Evolutionary conservation across 2,797 vertebrate species (phyloP), one percentile per base, ranked within the genome.

Genomic region (Sphenodon punctatus): DNA sequence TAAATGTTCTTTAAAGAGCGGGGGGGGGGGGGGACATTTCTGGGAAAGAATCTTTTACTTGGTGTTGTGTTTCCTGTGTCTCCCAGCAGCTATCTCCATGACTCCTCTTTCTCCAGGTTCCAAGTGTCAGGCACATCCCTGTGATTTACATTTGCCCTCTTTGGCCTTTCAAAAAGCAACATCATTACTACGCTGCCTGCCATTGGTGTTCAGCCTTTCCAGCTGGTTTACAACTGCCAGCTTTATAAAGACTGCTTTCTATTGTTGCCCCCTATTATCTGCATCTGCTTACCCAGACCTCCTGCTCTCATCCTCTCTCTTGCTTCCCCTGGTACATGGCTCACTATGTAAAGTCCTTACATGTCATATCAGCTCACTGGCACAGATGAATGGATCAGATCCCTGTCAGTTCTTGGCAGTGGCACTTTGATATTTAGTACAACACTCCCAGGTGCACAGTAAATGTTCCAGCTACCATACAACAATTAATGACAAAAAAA

Each of bases 21-120:
- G n/a, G n/a, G n/a, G n/a, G n/a, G n/a, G n/a, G 89, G 86, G 86
- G 84, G 91, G 89, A 87, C 90, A 91, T 87, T 84, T 13, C 83
- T 92, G 92, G 88, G 85, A 88, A 79, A 67, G 78, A 83, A 80
- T 84, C 90, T 75, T 39, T 73, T 88, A 85, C 87, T 77, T 93
- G 89, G 90, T 92, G 91, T 72, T 32, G 9, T 34, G 25, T 85
- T 39, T 23, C 82, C 58, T 81, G 65, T 79, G 67, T 34, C 75
- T 88, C 38, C n/a, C 17, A 22, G 73, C 2, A 69, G 41, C 12
- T 79, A 67, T 20, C 27, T 55, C 75, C 80, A 55, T 71, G 46
- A 0, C 82, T 84, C 74, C 25, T 45, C 56, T 80, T 74, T 34
- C 51, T 78, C 48, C 70, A 74, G 74, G 55, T 85, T 85, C 78